phyloP scores from a whole-genome alignment of 2,797 vertebrate species.

The Amazona ochrocephala region DNA sequence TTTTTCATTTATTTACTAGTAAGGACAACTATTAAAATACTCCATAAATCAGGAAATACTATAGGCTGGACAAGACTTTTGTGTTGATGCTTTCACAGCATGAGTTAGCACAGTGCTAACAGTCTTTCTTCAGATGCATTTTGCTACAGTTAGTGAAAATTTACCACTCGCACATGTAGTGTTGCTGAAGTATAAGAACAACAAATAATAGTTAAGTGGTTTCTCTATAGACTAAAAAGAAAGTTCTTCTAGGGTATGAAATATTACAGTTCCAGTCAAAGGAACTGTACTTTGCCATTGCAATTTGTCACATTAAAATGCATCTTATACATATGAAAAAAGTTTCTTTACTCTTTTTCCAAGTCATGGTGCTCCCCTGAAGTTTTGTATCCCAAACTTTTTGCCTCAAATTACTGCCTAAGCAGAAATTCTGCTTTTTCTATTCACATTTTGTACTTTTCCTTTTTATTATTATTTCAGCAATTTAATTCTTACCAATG shows the following conservation, averaged over 20 bases:
- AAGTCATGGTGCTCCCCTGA: not conserved
- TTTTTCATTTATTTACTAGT: not conserved
- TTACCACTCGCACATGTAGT: not conserved
- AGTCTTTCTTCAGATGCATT: not conserved
- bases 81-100: not conserved
- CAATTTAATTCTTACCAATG: constrained; percentile 22
- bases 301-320: constrained; percentile 1
- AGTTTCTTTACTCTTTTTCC: not conserved
- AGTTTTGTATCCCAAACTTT: not conserved
- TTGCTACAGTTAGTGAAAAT: not conserved
- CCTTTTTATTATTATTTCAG: constrained; percentile 31
- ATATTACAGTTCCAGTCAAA: not conserved
- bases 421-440: constrained; percentile 14
- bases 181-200: not conserved
- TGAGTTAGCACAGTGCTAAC: not conserved
- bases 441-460: not conserved
- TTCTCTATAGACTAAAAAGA: not conserved
- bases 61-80: not conserved
- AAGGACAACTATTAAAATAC: not conserved
- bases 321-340: not conserved
- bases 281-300: not conserved
- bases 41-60: not conserved
- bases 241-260: not conserved
- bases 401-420: not conserved
- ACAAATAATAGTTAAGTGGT: not conserved